Evolutionary conservation across 1,140 invertebrate genomes (phyloP), one percentile per base, ranked within the genome.

Genomic region (Prorops nasuta): DNA sequence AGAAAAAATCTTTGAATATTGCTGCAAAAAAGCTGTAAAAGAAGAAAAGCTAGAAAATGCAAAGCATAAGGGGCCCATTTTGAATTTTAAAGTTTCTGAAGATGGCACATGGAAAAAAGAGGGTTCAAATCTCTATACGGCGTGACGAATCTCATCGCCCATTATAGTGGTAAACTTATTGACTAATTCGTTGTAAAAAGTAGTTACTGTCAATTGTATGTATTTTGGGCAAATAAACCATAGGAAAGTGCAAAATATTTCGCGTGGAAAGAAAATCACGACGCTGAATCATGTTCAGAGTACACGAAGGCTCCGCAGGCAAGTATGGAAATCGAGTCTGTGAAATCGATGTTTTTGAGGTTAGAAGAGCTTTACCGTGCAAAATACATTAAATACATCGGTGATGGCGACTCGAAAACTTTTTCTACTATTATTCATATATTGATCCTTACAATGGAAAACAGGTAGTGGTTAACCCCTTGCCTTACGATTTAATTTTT

Each of bases 81-180:
- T 37, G 14, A 44, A 54, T 51, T 52, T 65, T 3, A 61, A 53
- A 42, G 60, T 63, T 28, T 56, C 38, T n/a, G n/a, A n/a, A n/a
- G n/a, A n/a, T n/a, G n/a, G n/a, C n/a, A n/a, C n/a, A n/a, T n/a
- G n/a, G n/a, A 52, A 48, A 60, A 63, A 39, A 34, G 58, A 32
- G 64, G 58, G 2, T 63, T 63, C 56, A 49, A 46, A 18, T 65
- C 63, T 35, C 51, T 63, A 36, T 60, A 54, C 41, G 61, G 61
- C 2, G 49, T 55, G 32, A 35, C 49, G 15, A 57, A 46, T 18
- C 44, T 59, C 24, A 59, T 59, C 17, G 46, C 45, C 8, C 38
- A 55, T 45, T 49, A 46, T 32, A 37, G 41, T 21, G 49, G 52
- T 4, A 56, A 56, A 59, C 48, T 67, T 7, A 42, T 67, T 12